These are phyloP conservation scores for Cyanoderma ruficeps DNA, from an alignment of 2,113 vertebrate genomes.

Conservation along the genomic window DNA sequence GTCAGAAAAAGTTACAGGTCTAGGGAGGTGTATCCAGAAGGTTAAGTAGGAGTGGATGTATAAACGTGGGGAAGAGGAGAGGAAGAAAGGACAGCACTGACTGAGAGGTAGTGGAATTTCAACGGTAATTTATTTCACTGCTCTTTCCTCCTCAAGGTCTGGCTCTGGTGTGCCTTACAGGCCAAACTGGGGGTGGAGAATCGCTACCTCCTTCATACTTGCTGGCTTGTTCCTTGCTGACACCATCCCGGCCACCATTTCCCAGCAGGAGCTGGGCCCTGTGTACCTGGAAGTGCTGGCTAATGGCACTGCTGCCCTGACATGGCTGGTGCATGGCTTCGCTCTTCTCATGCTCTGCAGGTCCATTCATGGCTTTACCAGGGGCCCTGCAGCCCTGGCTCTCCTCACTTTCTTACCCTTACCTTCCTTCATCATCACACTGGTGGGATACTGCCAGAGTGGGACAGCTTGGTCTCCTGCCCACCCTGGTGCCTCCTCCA, in stretches of 20 bases:
- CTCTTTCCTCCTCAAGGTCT: constrained; percentile 49
- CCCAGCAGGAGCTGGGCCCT: constrained; percentile 71
- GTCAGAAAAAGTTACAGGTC: background rate
- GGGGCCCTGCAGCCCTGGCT: constrained; percentile 79
- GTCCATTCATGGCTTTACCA: constrained; percentile 64
- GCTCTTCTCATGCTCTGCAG: constrained; percentile 74
- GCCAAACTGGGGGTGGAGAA: constrained; percentile 83
- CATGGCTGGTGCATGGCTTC: constrained; percentile 85
- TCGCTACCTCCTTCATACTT: constrained; percentile 72
- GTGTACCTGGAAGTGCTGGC: constrained; percentile 82
- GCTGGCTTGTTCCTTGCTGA: constrained; percentile 78
- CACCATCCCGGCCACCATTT: constrained; percentile 70
- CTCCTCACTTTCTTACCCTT: constrained; percentile 76
- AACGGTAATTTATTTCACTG: constrained; percentile 6
- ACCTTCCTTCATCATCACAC: constrained; percentile 80
- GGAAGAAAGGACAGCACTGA: background rate
- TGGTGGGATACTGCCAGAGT: constrained; percentile 75
- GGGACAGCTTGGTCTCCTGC: constrained; percentile 58
- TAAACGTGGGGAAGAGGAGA: background rate
- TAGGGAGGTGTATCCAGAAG: background rate
- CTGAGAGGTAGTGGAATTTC: background rate
- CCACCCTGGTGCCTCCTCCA: constrained; percentile 69
- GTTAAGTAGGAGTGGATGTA: background rate
- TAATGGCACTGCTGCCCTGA: constrained; percentile 75
- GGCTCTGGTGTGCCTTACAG: background rate